Evolutionary conservation across 1,140 invertebrate species (phyloP).

Genomic region (Drosophila nigrodunni): DNA sequence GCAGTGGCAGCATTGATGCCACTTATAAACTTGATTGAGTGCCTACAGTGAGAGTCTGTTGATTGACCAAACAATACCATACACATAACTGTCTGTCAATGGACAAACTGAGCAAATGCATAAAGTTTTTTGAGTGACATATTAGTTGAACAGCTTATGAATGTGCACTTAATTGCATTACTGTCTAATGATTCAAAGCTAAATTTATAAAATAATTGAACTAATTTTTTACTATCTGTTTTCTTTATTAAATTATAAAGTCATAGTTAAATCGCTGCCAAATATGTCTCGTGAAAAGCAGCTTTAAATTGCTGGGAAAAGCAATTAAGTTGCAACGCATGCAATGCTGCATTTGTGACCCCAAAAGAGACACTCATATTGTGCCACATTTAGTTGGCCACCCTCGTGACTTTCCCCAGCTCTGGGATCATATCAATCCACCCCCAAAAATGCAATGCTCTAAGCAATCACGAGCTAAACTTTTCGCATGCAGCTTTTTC

Average conservation of each 20-base stretch:
- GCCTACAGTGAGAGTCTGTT: constrained; percentile 11
- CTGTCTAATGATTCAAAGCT: neutral
- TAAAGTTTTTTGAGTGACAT: constrained; percentile 24
- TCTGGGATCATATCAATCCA: constrained; percentile 27
- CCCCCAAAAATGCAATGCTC: constrained; percentile 21
- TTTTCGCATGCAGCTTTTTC: constrained; percentile 41
- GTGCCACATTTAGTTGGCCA: constrained; percentile 2
- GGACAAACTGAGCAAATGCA: constrained; percentile 16
- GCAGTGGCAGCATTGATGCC: constrained; percentile 53
- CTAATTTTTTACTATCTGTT: no score
- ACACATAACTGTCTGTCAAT: constrained; percentile 41
- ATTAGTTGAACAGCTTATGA: constrained; percentile 4
- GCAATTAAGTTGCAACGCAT: constrained; percentile 8
- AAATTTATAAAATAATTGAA: no score
- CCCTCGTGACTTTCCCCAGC: neutral
- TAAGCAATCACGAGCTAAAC: constrained; percentile 41
- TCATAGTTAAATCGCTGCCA: neutral
- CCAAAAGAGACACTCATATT: constrained; percentile 20
- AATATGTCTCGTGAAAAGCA: neutral
- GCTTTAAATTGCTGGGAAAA: neutral
- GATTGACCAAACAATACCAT: constrained; percentile 44
- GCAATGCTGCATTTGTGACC: constrained; percentile 8
- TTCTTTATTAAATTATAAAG: neutral
- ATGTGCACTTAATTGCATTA: neutral
- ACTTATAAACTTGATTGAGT: constrained; percentile 64